Base-by-base conservation (phyloP, 2,888 invertebrate species). In the Pogonocherus hispidulus region DNA sequence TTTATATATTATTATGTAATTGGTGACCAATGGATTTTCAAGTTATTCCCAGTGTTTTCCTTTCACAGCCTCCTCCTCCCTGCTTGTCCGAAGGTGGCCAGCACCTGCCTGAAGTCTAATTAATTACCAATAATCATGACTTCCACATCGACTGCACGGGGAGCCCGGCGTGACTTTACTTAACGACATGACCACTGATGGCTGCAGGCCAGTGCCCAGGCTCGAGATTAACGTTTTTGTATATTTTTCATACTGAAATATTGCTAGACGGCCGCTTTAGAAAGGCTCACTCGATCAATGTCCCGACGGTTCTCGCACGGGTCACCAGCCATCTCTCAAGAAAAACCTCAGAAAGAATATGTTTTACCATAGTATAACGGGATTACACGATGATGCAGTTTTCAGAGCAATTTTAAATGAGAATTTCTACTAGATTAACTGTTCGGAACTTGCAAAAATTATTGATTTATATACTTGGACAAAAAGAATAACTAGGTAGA, bases 101-200 rank as follows among this genome's bases (percentile, higher is more conserved):
- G 79, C 79, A 80, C 79, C 80, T 80, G 80, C 78, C 75, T 76
- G 75, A 76, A 74, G 76, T 65, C 74, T 79, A 79, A 80, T 80
- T 80, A 80, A 80, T 80, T 80, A 79, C 72, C 67, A 71, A 66
- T 69, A 76, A 74, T 79, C 79, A 79, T 79, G 79, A 77, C 77
- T 79, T 76, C 78, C 75, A 78, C 74, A 73, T 75, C 74, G 74
- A 66, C 73, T 74, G 72, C 76, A 73, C 74, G 75, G 74, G 77
- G 77, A 73, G 73, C 72, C 75, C 73, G 76, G 74, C 78, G 78
- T 78, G 78, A 76, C 73, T 74, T 66, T 76, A 76, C 76, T 78
- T 78, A 78, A 78, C 78, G 73, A 75, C 71, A 64, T 72, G 71
- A 57, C 62, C 66, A 57, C 66, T 62, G 62, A 49, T 51, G 55